A percentile compares a stretch with the other conserved stretches of the same genome.
Evolutionary conservation across 2,888 invertebrate species (phyloP).

Genomic region (Lydus trimaculatus): DNA sequence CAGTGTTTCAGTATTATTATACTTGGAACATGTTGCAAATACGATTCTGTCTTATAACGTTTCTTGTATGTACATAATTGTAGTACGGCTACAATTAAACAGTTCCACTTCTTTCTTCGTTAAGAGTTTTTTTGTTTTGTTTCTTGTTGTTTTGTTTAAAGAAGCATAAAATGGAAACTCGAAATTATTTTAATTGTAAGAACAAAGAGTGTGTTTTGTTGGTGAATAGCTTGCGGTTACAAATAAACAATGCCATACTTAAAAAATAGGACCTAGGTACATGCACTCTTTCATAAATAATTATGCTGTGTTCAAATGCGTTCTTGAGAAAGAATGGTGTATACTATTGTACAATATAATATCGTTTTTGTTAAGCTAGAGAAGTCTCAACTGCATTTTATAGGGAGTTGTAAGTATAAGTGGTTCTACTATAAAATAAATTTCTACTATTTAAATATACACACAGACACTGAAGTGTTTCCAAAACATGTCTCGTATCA

Average conservation of each 20-base stretch:
- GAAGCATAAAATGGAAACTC: background rate
- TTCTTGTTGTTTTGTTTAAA: background rate
- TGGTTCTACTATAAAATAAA: background rate
- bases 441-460: background rate
- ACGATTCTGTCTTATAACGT: background rate
- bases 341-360: background rate
- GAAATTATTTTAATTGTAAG: background rate
- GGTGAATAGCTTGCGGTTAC: slow-evolving; percentile 13
- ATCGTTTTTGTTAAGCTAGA: background rate
- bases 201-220: slow-evolving; percentile 8
- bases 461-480: background rate
- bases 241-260: slow-evolving; percentile 11
- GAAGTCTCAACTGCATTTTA: too few relatives aligned
- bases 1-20: background rate
- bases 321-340: background rate
- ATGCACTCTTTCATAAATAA: slow-evolving; percentile 7
- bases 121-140: background rate
- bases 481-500: background rate
- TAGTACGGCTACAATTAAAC: background rate
- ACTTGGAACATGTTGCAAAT: slow-evolving; percentile 3
- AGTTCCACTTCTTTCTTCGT: background rate
- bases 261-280: slow-evolving; percentile 9
- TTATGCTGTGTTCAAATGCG: background rate
- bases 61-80: background rate
- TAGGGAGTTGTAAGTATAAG: too few relatives aligned